phyloP scores from a whole-genome alignment of 2,797 vertebrate species.

The Acropternis orthonyx region DNA sequence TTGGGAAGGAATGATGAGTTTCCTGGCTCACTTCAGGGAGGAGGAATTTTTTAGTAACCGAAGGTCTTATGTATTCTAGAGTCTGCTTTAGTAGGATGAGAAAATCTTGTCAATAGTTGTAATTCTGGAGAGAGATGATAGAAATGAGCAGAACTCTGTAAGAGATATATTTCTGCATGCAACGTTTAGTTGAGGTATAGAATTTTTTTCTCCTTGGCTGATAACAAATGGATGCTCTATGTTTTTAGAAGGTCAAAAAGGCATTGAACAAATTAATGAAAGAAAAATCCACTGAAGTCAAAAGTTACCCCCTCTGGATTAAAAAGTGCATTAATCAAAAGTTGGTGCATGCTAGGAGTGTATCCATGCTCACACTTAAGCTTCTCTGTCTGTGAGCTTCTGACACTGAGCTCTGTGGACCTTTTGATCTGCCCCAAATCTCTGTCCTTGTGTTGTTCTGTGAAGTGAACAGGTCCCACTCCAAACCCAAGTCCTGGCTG shows the following conservation, averaged over 20 bases:
- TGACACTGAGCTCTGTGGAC: background rate
- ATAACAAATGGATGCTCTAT: background rate
- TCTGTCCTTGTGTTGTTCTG: background rate
- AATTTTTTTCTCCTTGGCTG: background rate
- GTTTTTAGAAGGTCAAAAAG: background rate
- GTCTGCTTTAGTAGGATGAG: background rate
- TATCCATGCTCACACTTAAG: background rate
- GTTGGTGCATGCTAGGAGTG: background rate
- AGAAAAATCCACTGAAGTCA: background rate
- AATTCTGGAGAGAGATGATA: background rate
- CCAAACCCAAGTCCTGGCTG: background rate
- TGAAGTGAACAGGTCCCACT: background rate
- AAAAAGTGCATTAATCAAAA: background rate
- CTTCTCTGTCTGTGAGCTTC: accelerated
- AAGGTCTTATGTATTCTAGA: background rate
- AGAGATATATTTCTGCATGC: background rate
- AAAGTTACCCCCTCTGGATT: background rate
- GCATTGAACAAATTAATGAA: background rate
- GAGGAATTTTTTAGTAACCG: background rate
- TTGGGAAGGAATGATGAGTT: background rate
- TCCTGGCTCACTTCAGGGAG: background rate
- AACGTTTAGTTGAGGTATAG: background rate
- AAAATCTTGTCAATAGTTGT: background rate
- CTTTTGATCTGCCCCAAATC: background rate
- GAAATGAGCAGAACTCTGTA: background rate